These are phyloP conservation scores for Chouioia cunea DNA, from an alignment of 2,888 invertebrate genomes.

Conservation along the genomic window DNA sequence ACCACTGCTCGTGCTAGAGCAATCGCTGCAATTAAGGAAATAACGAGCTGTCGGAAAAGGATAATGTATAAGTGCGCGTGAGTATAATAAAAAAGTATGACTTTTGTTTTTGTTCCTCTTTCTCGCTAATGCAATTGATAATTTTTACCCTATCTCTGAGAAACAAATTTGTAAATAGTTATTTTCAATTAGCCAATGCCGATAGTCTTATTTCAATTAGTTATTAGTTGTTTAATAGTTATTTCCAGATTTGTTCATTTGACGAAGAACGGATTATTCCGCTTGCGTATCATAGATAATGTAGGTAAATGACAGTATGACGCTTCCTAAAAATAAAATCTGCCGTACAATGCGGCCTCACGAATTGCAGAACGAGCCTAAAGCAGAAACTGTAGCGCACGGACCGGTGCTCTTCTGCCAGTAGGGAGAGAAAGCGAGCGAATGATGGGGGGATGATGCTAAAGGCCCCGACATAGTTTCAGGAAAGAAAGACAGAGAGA, in stretches of 20 bases:
- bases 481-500: slow-evolving; percentile 42
- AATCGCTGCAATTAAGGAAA: slow-evolving; percentile 27
- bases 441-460: slow-evolving; percentile 37
- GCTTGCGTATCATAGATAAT: too few relatives aligned
- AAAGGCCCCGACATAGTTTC: slow-evolving; percentile 52
- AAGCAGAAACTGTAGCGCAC: slow-evolving; percentile 36
- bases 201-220: too few relatives aligned
- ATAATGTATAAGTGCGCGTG: neutral
- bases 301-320: too few relatives aligned
- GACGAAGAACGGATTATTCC: too few relatives aligned
- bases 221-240: too few relatives aligned
- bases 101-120: too few relatives aligned
- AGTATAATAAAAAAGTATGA: neutral
- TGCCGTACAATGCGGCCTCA: neutral
- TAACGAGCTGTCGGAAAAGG: slow-evolving; percentile 7
- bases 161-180: too few relatives aligned
- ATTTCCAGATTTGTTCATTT: too few relatives aligned
- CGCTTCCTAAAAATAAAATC: neutral
- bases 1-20: slow-evolving; percentile 5
- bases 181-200: too few relatives aligned
- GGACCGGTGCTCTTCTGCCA: neutral
- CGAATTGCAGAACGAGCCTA: slow-evolving; percentile 35
- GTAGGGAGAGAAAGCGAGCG: slow-evolving; percentile 35
- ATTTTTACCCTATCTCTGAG: too few relatives aligned
- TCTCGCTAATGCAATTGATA: too few relatives aligned